A percentile compares a stretch with the other conserved stretches of the same genome.
phyloP scores from a whole-genome alignment of 1,140 invertebrate species.

The Conopomorpha cramerella region DNA sequence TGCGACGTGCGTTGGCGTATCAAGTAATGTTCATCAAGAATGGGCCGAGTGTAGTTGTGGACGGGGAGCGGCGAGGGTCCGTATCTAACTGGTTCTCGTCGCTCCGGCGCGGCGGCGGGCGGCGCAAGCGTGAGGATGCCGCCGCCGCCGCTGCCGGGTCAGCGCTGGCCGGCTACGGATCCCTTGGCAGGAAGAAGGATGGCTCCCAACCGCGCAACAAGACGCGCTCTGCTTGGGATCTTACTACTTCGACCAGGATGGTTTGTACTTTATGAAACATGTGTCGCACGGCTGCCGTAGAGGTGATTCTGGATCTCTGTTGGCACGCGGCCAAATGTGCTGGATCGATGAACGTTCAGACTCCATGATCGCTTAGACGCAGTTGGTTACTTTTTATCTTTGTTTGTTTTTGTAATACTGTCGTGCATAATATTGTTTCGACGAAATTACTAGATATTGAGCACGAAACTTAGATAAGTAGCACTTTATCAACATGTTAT shows the following conservation, averaged over 20 bases:
- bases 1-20: slow-evolving; percentile 26
- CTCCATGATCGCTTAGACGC: too few relatives aligned
- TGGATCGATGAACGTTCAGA: too few relatives aligned
- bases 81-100: slow-evolving; percentile 79
- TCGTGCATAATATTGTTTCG: too few relatives aligned
- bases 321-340: too few relatives aligned
- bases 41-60: slow-evolving; percentile 31
- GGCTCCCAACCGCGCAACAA: slow-evolving; percentile 42
- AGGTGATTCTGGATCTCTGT: too few relatives aligned
- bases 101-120: slow-evolving; percentile 63
- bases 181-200: slow-evolving; percentile 49
- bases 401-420: too few relatives aligned
- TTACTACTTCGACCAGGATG: slow-evolving; percentile 59
- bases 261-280: too few relatives aligned
- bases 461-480: too few relatives aligned
- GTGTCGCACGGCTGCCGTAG: too few relatives aligned
- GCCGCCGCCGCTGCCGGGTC: slow-evolving; percentile 46
- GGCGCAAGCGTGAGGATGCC: slow-evolving; percentile 40
- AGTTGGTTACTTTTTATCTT: too few relatives aligned
- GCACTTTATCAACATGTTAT: too few relatives aligned
- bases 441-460: too few relatives aligned
- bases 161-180: slow-evolving; percentile 41
- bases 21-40: slow-evolving; percentile 60
- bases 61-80: slow-evolving; percentile 61
- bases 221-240: slow-evolving; percentile 68